These are phyloP conservation scores for Araneus ventricosus DNA, from an alignment of 1,140 invertebrate species.

Conservation along the genomic window DNA sequence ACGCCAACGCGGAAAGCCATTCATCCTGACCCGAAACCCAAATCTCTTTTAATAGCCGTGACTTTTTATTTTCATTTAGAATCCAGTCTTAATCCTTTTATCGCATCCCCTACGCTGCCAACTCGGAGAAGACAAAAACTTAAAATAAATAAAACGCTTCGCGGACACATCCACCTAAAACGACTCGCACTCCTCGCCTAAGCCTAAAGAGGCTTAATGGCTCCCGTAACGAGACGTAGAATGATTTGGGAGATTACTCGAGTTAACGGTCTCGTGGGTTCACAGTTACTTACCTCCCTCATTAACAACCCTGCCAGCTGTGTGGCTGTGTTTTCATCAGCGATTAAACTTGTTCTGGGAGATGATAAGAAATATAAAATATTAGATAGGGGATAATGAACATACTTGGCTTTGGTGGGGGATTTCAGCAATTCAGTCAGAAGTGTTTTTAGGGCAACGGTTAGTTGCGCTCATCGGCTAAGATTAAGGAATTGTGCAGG, in stretches of 20 bases:
- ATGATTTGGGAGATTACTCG: not conserved
- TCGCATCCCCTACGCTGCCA: not conserved
- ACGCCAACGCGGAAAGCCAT: not conserved
- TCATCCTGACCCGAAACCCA: not conserved
- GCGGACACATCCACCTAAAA: not conserved
- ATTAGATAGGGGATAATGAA: not conserved
- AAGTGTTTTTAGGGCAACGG: too few species aligned
- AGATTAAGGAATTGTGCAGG: too few species aligned
- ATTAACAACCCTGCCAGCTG: not conserved
- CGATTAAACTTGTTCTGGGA: not conserved
- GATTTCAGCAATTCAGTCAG: too few species aligned
- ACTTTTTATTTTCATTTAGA: not conserved
- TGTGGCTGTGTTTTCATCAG: not conserved
- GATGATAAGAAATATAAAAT: not conserved
- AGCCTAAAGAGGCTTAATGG: not conserved
- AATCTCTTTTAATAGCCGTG: not conserved
- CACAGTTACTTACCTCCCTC: not conserved
- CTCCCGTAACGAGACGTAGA: not conserved
- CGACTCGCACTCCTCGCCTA: not conserved
- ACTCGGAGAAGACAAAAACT: not conserved
- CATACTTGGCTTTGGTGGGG: too few species aligned
- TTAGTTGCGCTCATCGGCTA: too few species aligned
- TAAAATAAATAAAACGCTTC: not conserved
- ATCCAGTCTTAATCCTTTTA: not conserved
- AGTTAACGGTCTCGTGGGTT: not conserved